Conservation (phyloP, 2,888 invertebrate genomes). For the Periphyllus acericola region DNA sequence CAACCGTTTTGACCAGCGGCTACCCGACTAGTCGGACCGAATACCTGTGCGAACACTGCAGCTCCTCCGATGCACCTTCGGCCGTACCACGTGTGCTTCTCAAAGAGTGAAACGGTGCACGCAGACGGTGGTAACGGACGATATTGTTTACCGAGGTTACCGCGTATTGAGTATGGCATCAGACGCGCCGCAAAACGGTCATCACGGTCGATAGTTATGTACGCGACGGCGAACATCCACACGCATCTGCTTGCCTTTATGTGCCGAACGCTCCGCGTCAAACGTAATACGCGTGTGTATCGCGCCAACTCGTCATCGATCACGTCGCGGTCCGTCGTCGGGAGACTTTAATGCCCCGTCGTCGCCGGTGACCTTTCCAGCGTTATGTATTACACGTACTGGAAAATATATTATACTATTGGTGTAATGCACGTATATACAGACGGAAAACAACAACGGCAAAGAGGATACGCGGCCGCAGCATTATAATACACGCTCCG, state of each 20-base stretch:
- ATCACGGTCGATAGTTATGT: slow-evolving; percentile 21
- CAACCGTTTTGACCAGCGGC: slow-evolving; percentile 47
- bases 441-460: neutral
- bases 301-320: neutral
- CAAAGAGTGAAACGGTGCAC: neutral
- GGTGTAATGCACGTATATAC: neutral
- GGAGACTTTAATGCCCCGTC: slow-evolving; percentile 29
- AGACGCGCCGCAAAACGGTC: neutral
- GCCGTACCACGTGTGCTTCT: neutral
- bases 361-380: slow-evolving; percentile 12
- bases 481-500: too few relatives aligned
- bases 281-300: neutral
- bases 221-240: neutral
- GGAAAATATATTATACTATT: neutral
- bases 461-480: neutral
- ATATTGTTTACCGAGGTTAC: slow-evolving; percentile 44
- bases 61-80: neutral
- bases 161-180: too few relatives aligned
- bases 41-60: neutral
- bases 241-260: too few relatives aligned
- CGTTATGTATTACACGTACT: too few relatives aligned
- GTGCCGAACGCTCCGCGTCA: too few relatives aligned
- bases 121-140: neutral
- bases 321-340: slow-evolving; percentile 1
- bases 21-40: slow-evolving; percentile 1